A percentile compares a stretch with the other conserved stretches of the same genome.
Conservation (phyloP, 2,888 invertebrate genomes). For the Morpho deidamia region DNA sequence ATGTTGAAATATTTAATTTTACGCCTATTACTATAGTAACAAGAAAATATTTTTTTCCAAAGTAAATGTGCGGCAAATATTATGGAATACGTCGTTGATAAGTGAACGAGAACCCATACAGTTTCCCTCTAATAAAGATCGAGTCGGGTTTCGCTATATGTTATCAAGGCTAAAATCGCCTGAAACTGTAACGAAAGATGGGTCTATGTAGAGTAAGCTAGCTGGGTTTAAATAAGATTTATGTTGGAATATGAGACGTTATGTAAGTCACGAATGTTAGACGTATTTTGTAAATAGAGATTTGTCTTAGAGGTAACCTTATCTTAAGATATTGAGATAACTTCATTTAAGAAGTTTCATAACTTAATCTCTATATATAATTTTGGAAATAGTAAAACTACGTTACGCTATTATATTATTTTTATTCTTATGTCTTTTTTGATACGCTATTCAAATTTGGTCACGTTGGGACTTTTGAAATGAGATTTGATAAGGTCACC, state of each 20-base stretch:
- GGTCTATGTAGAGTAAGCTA: conserved; percentile 28
- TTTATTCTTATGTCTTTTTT: too few relatives aligned
- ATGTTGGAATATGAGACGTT: conserved; percentile 26
- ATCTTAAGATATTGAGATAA: background rate
- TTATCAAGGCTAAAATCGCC: conserved; percentile 19
- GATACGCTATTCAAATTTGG: too few relatives aligned
- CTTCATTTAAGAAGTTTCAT: background rate
- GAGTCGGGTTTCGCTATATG: conserved; percentile 17
- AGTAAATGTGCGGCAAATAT: background rate
- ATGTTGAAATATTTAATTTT: too few relatives aligned
- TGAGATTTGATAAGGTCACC: too few relatives aligned
- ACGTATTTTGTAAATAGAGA: conserved; percentile 9
- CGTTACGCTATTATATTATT: too few relatives aligned
- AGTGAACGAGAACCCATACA: conserved; percentile 3
- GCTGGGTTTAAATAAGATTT: conserved; percentile 27
- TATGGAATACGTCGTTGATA: background rate
- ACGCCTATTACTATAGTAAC: too few relatives aligned
- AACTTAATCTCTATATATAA: too few relatives aligned
- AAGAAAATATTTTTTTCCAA: too few relatives aligned
- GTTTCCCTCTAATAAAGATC: conserved; percentile 19
- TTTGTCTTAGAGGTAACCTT: background rate
- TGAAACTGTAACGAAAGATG: conserved; percentile 23
- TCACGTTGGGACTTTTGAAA: too few relatives aligned
- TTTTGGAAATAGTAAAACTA: too few relatives aligned
- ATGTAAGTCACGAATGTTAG: conserved; percentile 13